Conservation (phyloP, 2,888 invertebrate species). For the Yponomeuta malinellus region DNA sequence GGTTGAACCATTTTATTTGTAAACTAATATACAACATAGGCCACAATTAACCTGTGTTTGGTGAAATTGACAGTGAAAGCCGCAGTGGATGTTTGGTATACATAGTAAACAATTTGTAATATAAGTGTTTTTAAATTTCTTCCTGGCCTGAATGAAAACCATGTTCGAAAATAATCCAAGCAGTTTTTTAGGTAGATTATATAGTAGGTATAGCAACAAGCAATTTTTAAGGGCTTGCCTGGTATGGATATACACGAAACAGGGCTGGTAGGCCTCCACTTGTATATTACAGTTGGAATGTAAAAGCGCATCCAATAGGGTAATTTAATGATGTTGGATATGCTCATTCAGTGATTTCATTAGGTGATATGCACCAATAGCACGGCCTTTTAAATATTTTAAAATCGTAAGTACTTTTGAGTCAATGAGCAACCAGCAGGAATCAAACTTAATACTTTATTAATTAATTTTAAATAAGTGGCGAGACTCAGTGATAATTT, state of each 20-base stretch:
- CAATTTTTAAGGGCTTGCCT: background rate
- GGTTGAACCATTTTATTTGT: slow-evolving; percentile 52
- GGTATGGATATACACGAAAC: too few relatives aligned
- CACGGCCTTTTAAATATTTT: too few relatives aligned
- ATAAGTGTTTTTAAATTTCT: background rate
- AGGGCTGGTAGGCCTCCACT: background rate
- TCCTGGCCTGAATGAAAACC: background rate
- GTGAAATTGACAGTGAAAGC: background rate
- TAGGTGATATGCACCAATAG: background rate
- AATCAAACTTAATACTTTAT: background rate
- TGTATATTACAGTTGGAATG: background rate
- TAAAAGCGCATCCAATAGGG: background rate
- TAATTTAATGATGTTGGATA: background rate
- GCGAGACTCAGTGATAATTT: background rate
- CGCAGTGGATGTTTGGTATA: background rate
- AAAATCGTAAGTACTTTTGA: background rate
- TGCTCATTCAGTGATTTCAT: background rate
- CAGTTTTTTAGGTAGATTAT: background rate
- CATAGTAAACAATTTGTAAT: too few relatives aligned
- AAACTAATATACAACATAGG: slow-evolving; percentile 50
- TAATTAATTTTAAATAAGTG: background rate
- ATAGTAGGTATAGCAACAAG: background rate
- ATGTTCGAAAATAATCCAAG: background rate
- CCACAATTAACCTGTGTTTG: slow-evolving; percentile 24
- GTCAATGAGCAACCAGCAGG: background rate